A percentile compares a stretch with the other conserved stretches of the same genome.
These are phyloP conservation scores for Panthera tigris DNA, from an alignment of 2,113 vertebrate species.

Conservation along the genomic window DNA sequence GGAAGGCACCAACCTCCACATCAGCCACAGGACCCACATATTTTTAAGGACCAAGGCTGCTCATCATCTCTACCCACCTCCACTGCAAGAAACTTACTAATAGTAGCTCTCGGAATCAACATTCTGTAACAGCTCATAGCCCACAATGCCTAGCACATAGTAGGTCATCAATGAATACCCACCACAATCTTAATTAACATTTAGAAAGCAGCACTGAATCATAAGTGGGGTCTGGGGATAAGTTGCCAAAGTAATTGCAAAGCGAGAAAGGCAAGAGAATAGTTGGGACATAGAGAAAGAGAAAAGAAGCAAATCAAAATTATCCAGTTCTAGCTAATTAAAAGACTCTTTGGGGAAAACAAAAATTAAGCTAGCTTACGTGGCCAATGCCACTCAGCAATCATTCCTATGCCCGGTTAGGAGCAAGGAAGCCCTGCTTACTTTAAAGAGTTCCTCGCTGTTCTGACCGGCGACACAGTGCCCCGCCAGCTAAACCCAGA, in stretches of 20 bases:
- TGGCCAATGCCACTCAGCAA: neutral
- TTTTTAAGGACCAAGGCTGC: slow-evolving; percentile 30
- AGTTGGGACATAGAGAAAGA: neutral
- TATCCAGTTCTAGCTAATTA: slow-evolving; percentile 29
- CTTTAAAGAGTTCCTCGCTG: neutral
- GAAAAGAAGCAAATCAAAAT: slow-evolving; percentile 31
- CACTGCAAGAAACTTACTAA: neutral
- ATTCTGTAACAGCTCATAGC: neutral
- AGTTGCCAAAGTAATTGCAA: neutral
- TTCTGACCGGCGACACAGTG: neutral
- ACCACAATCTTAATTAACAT: neutral
- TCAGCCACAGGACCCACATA: neutral
- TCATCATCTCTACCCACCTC: neutral
- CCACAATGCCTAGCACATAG: neutral
- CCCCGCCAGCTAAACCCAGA: slow-evolving; percentile 11
- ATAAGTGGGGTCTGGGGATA: neutral
- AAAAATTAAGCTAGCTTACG: neutral
- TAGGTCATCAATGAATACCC: neutral
- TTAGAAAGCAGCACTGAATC: neutral
- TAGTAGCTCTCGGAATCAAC: neutral
- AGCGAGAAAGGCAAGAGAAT: neutral
- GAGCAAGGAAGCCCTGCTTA: neutral
- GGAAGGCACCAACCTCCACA: neutral
- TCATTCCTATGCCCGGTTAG: neutral
- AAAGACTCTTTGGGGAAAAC: neutral